Evolutionary conservation across 2,797 vertebrate species (phyloP), one percentile per base, ranked within the genome.

Genomic region (Kryptopterus vitreolus): DNA sequence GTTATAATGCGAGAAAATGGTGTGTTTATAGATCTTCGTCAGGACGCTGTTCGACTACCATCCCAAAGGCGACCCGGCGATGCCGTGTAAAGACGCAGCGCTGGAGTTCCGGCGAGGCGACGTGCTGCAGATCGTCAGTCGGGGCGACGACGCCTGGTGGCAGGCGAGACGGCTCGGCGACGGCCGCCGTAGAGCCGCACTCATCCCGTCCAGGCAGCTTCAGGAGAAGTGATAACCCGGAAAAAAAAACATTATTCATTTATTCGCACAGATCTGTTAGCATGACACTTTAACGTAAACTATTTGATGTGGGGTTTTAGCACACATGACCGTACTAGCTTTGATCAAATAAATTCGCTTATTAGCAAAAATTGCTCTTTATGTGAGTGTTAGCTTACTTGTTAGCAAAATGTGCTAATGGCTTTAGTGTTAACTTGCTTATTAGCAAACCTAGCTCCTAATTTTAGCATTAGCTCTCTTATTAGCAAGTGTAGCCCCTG

Each of bases 141-240:
- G 91, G 83, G 95, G 97, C 84, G 97, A 99, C 84, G 94, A 94
- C 81, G 93, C 94, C 38, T 98, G 96, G 97, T 99, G 97, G 97
- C 96, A 98, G 89, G 97, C 96, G 35, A 92, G 93, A 87, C 94
- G 85, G 3, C 91, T 94, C 69, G 87, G 91, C n/a, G 92, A 94
- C 76, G 81, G 89, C 88, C 91, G 91, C 80, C 87, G 90, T 74
- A 92, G 93, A 85, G 96, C 96, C 2, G 96, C 95, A 76, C 91
- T 98, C 85, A 95, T 97, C 84, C 97, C 97, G 75, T 98, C 96
- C 7, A 94, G 93, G 88, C 95, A 95, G 82, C 96, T 98, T 87
- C 97, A 98, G 66, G 95, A 98, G 90, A 98, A 96, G 97, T 97
- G 87, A 92, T 11, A 43, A 4, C 3, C 38, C 10, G n/a, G n/a